Base-by-base conservation (phyloP, 2,888 invertebrate species). In the Dicranocentrus wangi region DNA sequence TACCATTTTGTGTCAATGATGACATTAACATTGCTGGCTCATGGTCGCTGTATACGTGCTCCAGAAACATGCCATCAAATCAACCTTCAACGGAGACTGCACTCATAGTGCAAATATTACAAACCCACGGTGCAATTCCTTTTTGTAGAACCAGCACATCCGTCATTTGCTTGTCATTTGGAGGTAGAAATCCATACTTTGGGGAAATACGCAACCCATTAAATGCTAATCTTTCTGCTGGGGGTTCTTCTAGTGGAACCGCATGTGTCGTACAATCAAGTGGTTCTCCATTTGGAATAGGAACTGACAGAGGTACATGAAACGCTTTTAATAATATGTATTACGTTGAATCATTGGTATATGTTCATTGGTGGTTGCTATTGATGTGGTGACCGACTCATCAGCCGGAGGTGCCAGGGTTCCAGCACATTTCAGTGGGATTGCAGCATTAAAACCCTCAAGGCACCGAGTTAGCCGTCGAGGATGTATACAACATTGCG, bases 401-500 rank as follows among this genome's bases (percentile, higher is more conserved):
- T n/a, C n/a, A n/a, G n/a, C n/a, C n/a, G n/a, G n/a, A n/a, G 70
- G 58, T 15, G 65, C 63, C n/a, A 27, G 79, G 61, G 15, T 80
- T 47, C 90, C 90, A 0, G 88, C 89, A n/a, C 87, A 88, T 79
- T 88, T 90, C 85, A 89, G 90, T 87, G 91, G 91, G 0, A 87
- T 88, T 25, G 88, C 87, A 70, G 89, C 89, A 5, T 83, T 90
- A 10, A 90, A 90, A 83, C 89, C 89, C 2, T 75, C 81, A 0
- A 60, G 70, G n/a, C 69, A 69, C 23, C 17, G 84, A 19, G 51
- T 84, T 8, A 82, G 84, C 39, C 55, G 82, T 23, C 58, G 71
- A 32, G 83, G 83, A 21, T 82, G 76, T 51, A 61, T 80, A 8
- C 71, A 76, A 28, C 79, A 82, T 23, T 82, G 79, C 51, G 63